These are phyloP conservation scores for Sinocyclocheilus maitianheensis DNA, from an alignment of 2,113 vertebrate species.

Conservation along the genomic window DNA sequence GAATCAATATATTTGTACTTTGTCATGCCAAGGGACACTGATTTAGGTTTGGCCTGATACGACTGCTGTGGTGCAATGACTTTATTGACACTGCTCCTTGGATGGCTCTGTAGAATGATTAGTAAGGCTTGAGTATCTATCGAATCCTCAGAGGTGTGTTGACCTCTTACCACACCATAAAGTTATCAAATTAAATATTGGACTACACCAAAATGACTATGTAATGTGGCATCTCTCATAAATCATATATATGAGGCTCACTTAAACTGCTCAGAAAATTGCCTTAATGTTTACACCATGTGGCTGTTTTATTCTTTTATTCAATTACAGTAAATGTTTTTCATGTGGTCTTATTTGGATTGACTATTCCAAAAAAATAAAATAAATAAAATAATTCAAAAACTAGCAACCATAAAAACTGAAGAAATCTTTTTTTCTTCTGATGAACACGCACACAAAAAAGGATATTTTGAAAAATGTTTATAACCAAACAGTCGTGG, in stretches of 20 bases:
- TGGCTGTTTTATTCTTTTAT: not conserved
- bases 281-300: not conserved
- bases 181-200: not conserved
- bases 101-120: not conserved
- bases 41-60: conserved; percentile 12
- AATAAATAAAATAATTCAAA: not conserved
- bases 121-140: not conserved
- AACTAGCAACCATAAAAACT: not conserved
- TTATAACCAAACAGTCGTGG: not conserved
- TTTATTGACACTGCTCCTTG: conserved; percentile 5
- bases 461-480: not conserved
- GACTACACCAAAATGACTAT: not conserved
- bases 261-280: not conserved
- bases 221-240: not conserved
- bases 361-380: not conserved
- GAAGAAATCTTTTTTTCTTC: not conserved
- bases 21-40: conserved; percentile 1
- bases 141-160: conserved; percentile 4
- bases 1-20: conserved; percentile 35
- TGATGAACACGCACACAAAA: not conserved
- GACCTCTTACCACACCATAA: conserved; percentile 2
- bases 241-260: not conserved
- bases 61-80: not conserved
- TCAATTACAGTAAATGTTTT: not conserved
- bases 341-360: not conserved